A percentile compares a stretch with the other conserved stretches of the same genome.
phyloP scores from a whole-genome alignment of 1,140 invertebrate genomes.

The Sarcophaga peregrina region DNA sequence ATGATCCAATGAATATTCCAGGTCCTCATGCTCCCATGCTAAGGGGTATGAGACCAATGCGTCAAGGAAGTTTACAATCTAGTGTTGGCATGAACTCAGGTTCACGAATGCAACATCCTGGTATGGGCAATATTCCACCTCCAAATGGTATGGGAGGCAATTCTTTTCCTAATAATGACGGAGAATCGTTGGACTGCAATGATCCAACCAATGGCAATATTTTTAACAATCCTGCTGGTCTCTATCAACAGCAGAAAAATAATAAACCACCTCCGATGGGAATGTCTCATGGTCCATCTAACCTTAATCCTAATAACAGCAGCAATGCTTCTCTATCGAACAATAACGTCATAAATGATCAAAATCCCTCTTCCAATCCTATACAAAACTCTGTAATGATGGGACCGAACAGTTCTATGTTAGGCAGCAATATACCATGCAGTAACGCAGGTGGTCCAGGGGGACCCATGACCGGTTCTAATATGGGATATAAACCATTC shows the following conservation, averaged over 20 bases:
- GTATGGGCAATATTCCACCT: slow-evolving; percentile 20
- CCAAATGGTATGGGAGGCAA: slow-evolving; percentile 31
- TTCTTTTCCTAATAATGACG: slow-evolving; percentile 55
- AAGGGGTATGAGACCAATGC: slow-evolving; percentile 65
- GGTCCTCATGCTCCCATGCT: slow-evolving; percentile 62
- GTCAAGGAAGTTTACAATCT: slow-evolving; percentile 40
- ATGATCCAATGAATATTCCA: slow-evolving; percentile 68
- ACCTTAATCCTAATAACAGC: slow-evolving; percentile 72
- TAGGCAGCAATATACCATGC: slow-evolving; percentile 34
- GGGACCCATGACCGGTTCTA: slow-evolving; percentile 53
- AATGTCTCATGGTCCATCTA: neutral
- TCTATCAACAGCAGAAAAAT: slow-evolving; percentile 64
- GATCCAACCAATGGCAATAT: neutral
- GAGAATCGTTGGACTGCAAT: slow-evolving; percentile 22
- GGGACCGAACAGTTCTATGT: slow-evolving; percentile 25
- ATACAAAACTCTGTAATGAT: slow-evolving; percentile 45
- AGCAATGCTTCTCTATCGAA: slow-evolving; percentile 70
- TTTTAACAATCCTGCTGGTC: neutral
- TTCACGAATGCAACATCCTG: slow-evolving; percentile 51
- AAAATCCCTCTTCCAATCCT: slow-evolving; percentile 18
- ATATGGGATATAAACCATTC: slow-evolving; percentile 71
- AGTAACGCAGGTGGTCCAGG: slow-evolving; percentile 55
- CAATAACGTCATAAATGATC: slow-evolving; percentile 5
- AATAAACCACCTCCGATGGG: slow-evolving; percentile 50
- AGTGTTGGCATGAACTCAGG: slow-evolving; percentile 46